These are phyloP conservation scores for Sclerurus mexicanus DNA, from an alignment of 2,113 vertebrate genomes.

Conservation along the genomic window DNA sequence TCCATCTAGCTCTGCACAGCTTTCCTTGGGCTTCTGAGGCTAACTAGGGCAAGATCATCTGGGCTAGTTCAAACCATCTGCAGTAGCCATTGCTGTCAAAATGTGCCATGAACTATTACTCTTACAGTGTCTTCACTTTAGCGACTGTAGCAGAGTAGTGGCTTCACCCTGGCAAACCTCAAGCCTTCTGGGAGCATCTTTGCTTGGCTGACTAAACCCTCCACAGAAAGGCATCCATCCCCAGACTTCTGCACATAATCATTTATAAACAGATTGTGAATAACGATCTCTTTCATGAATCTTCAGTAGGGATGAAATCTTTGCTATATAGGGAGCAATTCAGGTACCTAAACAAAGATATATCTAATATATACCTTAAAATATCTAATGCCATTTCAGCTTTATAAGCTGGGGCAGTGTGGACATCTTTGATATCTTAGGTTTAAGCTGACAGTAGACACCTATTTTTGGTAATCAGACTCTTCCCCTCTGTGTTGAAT, in stretches of 20 bases:
- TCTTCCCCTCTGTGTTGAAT: neutral
- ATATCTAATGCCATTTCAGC: neutral
- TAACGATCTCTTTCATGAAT: neutral
- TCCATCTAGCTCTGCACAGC: neutral
- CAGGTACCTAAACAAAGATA: neutral
- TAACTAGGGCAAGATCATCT: neutral
- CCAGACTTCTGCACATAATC: neutral
- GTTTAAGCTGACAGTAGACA: neutral
- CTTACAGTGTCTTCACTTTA: rapidly evolving
- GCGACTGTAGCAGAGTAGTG: neutral
- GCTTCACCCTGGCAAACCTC: neutral
- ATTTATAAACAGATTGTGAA: neutral
- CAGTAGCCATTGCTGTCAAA: neutral
- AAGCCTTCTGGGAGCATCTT: neutral
- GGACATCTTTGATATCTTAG: neutral
- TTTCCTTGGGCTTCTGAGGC: neutral
- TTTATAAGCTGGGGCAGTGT: neutral
- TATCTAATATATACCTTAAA: neutral
- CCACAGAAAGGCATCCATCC: neutral
- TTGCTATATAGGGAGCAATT: neutral
- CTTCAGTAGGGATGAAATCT: neutral
- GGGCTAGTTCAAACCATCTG: neutral
- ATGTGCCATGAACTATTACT: neutral
- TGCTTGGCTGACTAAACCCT: neutral
- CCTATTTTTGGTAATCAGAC: neutral